phyloP scores from a whole-genome alignment of 2,888 invertebrate species.

The Heliconius cydno region DNA sequence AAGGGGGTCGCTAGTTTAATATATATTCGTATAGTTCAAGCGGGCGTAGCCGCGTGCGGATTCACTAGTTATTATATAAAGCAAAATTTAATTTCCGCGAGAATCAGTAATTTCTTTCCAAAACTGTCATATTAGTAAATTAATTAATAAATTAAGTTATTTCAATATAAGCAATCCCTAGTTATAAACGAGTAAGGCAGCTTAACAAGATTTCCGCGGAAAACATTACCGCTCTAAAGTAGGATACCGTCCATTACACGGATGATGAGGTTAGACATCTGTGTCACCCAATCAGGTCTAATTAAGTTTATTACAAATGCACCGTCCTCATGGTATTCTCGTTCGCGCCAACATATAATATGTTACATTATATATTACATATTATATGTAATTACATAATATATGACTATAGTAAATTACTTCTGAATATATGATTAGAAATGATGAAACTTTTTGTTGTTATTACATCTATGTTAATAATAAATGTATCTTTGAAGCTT shows the following conservation, averaged over 20 bases:
- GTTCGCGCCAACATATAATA: background rate
- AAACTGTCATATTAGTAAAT: background rate
- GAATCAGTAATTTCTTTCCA: background rate
- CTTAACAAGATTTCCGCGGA: slow-evolving; percentile 41
- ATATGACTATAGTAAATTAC: slow-evolving; percentile 2
- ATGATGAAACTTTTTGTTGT: background rate
- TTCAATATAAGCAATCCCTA: background rate
- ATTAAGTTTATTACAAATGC: slow-evolving; percentile 28
- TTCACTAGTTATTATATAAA: no score
- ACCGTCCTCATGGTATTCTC: background rate
- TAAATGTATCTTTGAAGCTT: background rate
- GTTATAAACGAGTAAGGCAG: background rate
- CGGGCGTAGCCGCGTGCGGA: no score
- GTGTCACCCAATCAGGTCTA: slow-evolving; percentile 40
- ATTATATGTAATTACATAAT: background rate
- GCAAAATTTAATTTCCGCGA: no score
- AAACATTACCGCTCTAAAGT: slow-evolving; percentile 57
- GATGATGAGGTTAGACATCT: slow-evolving; percentile 40
- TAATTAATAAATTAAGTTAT: background rate
- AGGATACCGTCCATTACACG: slow-evolving; percentile 63
- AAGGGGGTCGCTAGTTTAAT: no score
- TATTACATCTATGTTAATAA: background rate
- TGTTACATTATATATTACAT: background rate
- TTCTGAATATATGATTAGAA: background rate
- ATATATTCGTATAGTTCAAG: no score